Evolutionary conservation across 2,888 invertebrate species (phyloP).

Genomic region (Folsomia candida): DNA sequence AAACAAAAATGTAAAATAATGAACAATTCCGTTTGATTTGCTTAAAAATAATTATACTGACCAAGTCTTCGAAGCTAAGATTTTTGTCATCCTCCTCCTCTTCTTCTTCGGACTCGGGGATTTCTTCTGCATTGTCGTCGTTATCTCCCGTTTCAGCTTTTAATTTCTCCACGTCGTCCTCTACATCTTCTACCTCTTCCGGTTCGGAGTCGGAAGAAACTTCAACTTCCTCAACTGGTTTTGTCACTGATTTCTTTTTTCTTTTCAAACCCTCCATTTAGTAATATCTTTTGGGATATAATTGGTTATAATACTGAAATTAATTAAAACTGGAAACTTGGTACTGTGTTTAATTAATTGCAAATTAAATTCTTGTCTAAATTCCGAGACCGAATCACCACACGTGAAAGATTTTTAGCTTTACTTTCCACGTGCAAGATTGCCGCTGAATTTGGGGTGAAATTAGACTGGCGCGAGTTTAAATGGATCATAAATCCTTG

Average conservation of each 20-base stretch:
- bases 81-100: constrained; percentile 50
- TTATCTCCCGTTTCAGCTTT: not conserved
- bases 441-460: too few relatives aligned
- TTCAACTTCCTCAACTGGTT: not conserved
- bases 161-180: not conserved
- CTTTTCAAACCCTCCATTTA: not conserved
- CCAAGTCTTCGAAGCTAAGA: constrained; percentile 63
- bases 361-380: too few relatives aligned
- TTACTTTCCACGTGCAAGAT: too few relatives aligned
- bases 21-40: constrained; percentile 2
- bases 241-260: not conserved
- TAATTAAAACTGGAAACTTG: too few relatives aligned
- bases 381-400: too few relatives aligned
- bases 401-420: too few relatives aligned
- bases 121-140: not conserved
- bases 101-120: constrained; percentile 20
- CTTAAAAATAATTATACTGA: constrained; percentile 53
- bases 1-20: constrained; percentile 35
- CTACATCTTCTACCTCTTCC: not conserved
- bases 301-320: too few relatives aligned
- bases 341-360: too few relatives aligned
- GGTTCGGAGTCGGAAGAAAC: not conserved
- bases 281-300: too few relatives aligned
- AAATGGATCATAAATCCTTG: too few relatives aligned
- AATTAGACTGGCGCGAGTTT: too few relatives aligned